Base-by-base conservation (phyloP, 2,113 vertebrate genomes). In the Mixornis gularis region DNA sequence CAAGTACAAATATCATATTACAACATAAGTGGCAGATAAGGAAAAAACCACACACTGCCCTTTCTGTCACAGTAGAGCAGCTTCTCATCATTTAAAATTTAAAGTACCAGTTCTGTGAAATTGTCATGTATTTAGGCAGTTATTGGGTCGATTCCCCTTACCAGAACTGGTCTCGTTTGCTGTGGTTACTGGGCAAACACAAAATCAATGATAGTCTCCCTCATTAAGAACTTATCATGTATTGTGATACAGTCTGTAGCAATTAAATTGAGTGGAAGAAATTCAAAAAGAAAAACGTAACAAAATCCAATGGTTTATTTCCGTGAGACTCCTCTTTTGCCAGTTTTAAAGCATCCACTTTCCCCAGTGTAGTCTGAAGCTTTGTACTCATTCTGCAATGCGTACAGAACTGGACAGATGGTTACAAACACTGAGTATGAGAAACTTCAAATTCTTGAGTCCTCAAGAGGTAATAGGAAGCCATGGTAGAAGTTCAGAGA, bases 1-100 rank as follows among this genome's bases (percentile, higher is more conserved):
- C 49, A 72, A 88, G 63, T 86, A 66, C 40, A 85, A 90, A 71
- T 93, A 85, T 40, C 76, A 89, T 86, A 80, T 90, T 89, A 32
- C 17, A 81, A 6, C 17, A 4, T 27, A 74, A 86, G 71, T 73
- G 52, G 17, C 38, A 86, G 73, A 79, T 64, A 82, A 85, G 38
- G 44, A 80, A 86, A 55, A 87, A 89, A 74, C 72, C 51, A 51
- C 71, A 78, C 7, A 2, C 40, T 93, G 72, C 36, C 72, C 72
- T 74, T 84, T 74, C 83, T 88, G 72, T 88, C 72, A 79, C 44
- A 62, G 32, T 78, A 19, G 29, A 72, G 22, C 49, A 81, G 49
- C 36, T 90, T 77, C 69, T 86, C 1, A 0, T 55, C 0, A 58
- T 70, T 87, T 92, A 83, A n/a, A 51, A 63, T 38, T 69, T 71